Evolutionary conservation across 2,113 vertebrate genomes (phyloP).

Genomic region (Bubo blakistoni): DNA sequence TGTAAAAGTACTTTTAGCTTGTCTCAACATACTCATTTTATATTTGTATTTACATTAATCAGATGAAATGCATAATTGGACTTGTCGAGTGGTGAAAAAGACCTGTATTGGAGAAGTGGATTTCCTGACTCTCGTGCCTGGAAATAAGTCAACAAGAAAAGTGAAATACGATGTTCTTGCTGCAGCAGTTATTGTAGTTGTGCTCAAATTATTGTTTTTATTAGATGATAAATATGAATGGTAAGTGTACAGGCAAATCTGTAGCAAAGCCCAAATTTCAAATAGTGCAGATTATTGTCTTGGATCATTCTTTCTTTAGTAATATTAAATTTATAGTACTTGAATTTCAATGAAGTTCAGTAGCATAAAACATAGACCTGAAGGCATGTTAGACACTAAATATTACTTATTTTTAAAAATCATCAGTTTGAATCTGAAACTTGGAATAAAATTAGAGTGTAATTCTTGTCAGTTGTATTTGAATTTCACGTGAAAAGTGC

Average conservation of each 20-base stretch:
- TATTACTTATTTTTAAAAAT: background rate
- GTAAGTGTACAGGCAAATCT: constrained; percentile 65
- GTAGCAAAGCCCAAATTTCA: background rate
- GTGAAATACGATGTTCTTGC: constrained; percentile 85
- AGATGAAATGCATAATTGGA: constrained; percentile 84
- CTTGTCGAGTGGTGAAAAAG: constrained; percentile 75
- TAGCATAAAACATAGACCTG: background rate
- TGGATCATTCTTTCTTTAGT: background rate
- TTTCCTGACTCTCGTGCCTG: constrained; percentile 75
- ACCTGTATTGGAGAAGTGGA: constrained; percentile 64
- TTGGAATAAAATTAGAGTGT: background rate
- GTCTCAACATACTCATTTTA: background rate
- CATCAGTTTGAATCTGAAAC: background rate
- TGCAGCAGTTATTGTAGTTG: constrained; percentile 81
- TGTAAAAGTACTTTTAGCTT: background rate
- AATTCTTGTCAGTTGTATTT: background rate
- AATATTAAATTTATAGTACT: background rate
- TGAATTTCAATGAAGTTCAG: background rate
- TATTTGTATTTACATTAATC: constrained; percentile 15
- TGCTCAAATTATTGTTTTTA: constrained; percentile 86
- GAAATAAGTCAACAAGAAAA: constrained; percentile 33
- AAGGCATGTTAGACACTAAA: background rate
- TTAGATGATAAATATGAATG: constrained; percentile 87
- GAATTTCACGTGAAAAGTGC: background rate
- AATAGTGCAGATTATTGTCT: background rate